phyloP scores from a whole-genome alignment of 2,888 invertebrate genomes.

The Drosophila monieri region DNA sequence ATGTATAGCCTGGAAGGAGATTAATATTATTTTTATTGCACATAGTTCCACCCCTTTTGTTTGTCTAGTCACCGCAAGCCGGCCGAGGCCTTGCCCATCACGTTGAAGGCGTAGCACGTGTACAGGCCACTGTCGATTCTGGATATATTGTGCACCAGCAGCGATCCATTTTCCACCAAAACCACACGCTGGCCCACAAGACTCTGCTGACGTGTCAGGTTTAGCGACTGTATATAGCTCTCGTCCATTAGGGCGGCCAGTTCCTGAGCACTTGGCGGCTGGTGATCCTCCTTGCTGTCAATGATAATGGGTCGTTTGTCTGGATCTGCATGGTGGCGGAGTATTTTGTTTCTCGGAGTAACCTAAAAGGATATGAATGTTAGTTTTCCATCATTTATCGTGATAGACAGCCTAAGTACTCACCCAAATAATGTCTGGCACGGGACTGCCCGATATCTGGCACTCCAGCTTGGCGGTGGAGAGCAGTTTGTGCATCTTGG shows the following conservation, averaged over 20 bases:
- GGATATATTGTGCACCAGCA: constrained; percentile 89
- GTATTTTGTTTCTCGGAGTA: constrained; percentile 89
- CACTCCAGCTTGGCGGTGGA: constrained; percentile 90
- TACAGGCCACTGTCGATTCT: constrained; percentile 94
- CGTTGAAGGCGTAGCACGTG: constrained; percentile 93
- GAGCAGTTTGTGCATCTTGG: constrained; percentile 87
- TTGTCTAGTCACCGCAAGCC: constrained; percentile 86
- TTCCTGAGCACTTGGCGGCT: constrained; percentile 75
- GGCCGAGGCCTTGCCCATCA: constrained; percentile 90
- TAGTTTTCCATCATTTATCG: not conserved
- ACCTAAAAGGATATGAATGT: constrained; percentile 76
- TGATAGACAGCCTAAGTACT: not conserved
- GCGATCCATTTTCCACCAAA: constrained; percentile 90
- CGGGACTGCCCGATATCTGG: constrained; percentile 90
- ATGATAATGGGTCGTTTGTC: constrained; percentile 82
- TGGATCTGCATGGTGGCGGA: constrained; percentile 92
- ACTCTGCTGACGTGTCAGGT: constrained; percentile 67
- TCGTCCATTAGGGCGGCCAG: constrained; percentile 78
- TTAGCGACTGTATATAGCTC: constrained; percentile 56
- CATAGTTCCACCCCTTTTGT: not conserved
- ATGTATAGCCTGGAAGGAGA: constrained; percentile 87
- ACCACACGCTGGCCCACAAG: constrained; percentile 73
- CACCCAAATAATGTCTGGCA: constrained; percentile 92
- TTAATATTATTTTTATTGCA: not conserved
- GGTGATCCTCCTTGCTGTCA: constrained; percentile 73